Percentiles rank a stretch among this genome's conserved stretches.
phyloP scores from a whole-genome alignment of 2,113 vertebrate species.

The Eretmochelys imbricata region DNA sequence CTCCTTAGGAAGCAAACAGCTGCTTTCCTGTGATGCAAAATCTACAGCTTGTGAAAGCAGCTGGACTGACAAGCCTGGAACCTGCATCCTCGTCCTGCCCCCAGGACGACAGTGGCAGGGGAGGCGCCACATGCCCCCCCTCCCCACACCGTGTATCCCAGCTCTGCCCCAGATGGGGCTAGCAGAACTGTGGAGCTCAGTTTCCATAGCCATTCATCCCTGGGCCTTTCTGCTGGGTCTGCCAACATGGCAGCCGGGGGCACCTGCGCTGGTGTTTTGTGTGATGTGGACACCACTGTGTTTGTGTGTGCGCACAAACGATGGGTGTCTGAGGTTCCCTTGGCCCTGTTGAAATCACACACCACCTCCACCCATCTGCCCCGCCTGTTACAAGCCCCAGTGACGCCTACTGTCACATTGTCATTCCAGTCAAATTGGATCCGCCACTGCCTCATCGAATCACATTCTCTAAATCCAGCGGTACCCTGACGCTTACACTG shows the following conservation, averaged over 20 bases:
- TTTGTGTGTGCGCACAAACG: background rate
- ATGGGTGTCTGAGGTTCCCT: background rate
- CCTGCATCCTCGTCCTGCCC: background rate
- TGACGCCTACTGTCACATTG: rapidly evolving
- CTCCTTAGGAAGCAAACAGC: background rate
- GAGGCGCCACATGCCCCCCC: too few relatives aligned
- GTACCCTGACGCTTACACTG: conserved; percentile 25
- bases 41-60: background rate
- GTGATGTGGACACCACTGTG: background rate
- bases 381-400: background rate
- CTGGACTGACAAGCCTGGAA: background rate
- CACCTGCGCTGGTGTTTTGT: background rate
- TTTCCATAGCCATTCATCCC: background rate
- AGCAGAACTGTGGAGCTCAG: background rate
- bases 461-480: rapidly evolving
- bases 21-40: background rate
- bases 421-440: conserved; percentile 66
- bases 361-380: too few relatives aligned
- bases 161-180: background rate
- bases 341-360: background rate
- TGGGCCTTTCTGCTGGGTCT: background rate
- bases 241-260: background rate
- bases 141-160: background rate
- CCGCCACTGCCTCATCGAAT: rapidly evolving
- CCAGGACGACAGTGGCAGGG: background rate